Evolutionary conservation across 1,140 invertebrate genomes (phyloP).

Genomic region (Conus ventricosus): DNA sequence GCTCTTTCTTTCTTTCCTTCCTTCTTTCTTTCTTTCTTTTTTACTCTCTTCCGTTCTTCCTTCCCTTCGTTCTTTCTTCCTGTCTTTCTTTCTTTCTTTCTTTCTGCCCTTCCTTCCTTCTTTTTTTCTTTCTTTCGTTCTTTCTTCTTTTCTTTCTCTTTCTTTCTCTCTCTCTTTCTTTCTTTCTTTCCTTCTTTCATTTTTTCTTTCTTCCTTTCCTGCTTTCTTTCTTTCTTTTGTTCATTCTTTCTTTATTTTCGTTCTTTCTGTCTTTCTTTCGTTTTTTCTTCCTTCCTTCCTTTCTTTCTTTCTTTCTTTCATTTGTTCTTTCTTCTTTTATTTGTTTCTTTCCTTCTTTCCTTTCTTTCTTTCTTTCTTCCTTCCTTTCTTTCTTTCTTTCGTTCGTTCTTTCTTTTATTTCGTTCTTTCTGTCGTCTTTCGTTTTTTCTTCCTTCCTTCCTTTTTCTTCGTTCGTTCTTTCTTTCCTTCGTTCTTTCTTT

Average conservation of each 20-base stretch:
- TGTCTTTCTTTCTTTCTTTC: not conserved
- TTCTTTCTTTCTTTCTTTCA: not conserved
- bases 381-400: too few species aligned
- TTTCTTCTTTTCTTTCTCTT: constrained; percentile 14
- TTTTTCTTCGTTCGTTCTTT: not conserved
- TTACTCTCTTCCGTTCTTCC: not conserved
- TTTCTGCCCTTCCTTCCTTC: constrained; percentile 24
- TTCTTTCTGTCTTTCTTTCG: not conserved
- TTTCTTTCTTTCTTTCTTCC: not conserved
- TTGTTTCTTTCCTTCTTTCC: not conserved
- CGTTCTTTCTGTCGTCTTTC: not conserved
- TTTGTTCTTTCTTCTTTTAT: not conserved
- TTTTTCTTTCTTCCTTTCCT: too few species aligned
- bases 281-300: not conserved
- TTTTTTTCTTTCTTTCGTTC: not conserved
- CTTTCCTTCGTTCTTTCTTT: not conserved
- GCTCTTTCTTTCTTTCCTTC: not conserved
- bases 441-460: constrained; percentile 7
- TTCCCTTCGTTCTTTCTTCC: not conserved
- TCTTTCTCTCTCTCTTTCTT: not conserved
- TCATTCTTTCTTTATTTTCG: not conserved
- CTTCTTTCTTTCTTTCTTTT: constrained; percentile 21
- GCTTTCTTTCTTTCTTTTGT: not conserved
- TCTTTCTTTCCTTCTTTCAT: too few species aligned
- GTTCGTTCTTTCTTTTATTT: too few species aligned